Conservation (phyloP, 2,113 vertebrate species). For the Beaufortia kweichowensis region DNA sequence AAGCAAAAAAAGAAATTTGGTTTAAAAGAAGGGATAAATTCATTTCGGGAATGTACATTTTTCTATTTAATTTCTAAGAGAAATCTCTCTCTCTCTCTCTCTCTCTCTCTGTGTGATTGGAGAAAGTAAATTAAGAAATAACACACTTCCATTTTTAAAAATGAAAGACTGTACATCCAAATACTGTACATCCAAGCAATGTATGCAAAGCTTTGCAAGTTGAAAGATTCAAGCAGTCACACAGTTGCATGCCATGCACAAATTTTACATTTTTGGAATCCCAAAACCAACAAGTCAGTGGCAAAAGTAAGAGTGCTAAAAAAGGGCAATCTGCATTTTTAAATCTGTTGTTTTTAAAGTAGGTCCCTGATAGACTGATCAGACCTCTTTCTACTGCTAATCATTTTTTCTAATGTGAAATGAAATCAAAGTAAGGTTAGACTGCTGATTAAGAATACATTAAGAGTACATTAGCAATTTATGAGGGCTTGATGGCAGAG, state of each 20-base stretch:
- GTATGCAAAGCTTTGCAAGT: no score
- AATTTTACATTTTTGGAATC: not conserved
- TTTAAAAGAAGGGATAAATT: no score
- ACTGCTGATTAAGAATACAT: constrained; percentile 51
- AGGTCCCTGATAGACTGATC: constrained; percentile 40
- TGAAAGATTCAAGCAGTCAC: no score
- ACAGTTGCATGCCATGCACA: not conserved
- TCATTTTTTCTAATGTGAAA: constrained; percentile 29
- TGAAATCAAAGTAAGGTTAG: constrained; percentile 41
- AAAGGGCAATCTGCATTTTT: constrained; percentile 45
- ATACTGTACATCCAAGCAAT: no score
- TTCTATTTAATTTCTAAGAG: no score
- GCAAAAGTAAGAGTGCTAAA: constrained; percentile 5
- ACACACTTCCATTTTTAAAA: no score
- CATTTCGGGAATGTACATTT: no score
- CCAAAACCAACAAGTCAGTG: not conserved
- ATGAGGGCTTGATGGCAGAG: constrained; percentile 41
- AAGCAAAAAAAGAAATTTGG: no score
- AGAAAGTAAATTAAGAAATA: no score
- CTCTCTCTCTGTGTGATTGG: no score
- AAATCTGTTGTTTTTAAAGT: constrained; percentile 12
- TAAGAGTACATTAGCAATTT: constrained; percentile 54
- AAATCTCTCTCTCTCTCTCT: no score
- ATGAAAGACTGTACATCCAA: no score
- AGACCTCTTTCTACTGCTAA: constrained; percentile 26